Percentiles rank a stretch among this genome's conserved stretches.
These are phyloP conservation scores for Mesoligia furuncula DNA, from an alignment of 2,888 invertebrate genomes.

Conservation along the genomic window DNA sequence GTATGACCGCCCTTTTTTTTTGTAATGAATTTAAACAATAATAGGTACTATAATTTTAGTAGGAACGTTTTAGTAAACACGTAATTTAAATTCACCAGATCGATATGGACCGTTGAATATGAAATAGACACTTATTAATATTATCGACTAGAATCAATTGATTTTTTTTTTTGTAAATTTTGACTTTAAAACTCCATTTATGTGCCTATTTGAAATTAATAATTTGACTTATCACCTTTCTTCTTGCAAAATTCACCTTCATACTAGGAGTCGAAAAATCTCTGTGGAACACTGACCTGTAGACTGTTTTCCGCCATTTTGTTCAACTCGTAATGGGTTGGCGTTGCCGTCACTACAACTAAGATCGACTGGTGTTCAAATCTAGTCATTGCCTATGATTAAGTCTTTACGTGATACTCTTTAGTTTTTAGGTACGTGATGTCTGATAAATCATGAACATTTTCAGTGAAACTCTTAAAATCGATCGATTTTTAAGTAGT, in stretches of 20 bases:
- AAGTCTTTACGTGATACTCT: background rate
- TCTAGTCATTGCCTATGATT: too few relatives aligned
- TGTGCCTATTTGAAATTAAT: too few relatives aligned
- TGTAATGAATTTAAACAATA: background rate
- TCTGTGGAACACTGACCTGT: background rate
- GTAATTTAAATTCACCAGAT: background rate
- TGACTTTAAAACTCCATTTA: background rate
- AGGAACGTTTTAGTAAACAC: background rate
- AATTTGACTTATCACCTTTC: too few relatives aligned
- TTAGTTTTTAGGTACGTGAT: background rate
- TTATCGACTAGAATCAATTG: background rate
- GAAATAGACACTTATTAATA: background rate
- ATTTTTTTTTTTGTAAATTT: background rate
- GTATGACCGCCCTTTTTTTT: too few relatives aligned
- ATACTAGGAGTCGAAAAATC: background rate
- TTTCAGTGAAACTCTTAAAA: background rate
- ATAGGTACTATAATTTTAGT: background rate
- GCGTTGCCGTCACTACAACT: background rate
- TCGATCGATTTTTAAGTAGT: background rate
- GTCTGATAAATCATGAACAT: background rate
- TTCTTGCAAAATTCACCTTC: background rate
- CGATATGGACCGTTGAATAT: background rate
- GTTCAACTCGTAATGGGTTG: background rate
- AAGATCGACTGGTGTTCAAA: background rate
- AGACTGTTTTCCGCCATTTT: constrained; percentile 11